These are phyloP conservation scores for Progne subis DNA, from an alignment of 2,113 vertebrate species.

Conservation along the genomic window DNA sequence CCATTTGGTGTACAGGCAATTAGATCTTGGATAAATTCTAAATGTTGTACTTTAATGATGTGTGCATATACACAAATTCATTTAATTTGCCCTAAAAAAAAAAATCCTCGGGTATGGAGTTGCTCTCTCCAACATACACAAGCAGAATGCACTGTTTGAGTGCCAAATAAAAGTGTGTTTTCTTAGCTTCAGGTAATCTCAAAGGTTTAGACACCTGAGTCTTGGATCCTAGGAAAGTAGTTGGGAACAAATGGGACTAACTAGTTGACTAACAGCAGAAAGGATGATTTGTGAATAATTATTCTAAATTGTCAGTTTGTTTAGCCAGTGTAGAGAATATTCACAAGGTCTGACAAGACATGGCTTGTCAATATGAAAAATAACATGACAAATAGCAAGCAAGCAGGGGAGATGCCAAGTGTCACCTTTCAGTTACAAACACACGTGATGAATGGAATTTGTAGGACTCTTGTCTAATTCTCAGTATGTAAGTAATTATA, in stretches of 20 bases:
- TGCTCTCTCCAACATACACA: not conserved
- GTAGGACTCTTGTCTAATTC: not conserved
- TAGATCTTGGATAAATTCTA: constrained; percentile 16
- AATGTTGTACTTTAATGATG: constrained; percentile 24
- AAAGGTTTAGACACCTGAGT: not conserved
- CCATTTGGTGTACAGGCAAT: constrained; percentile 13
- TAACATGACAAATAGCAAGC: not conserved
- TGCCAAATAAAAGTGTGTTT: not conserved
- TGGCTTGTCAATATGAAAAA: constrained; percentile 32
- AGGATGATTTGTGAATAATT: constrained; percentile 1
- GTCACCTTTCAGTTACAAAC: not conserved
- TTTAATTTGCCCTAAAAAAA: not conserved
- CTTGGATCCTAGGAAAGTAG: not conserved
- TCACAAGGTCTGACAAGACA: not conserved
- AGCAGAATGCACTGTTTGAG: not conserved
- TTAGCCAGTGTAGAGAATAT: not conserved
- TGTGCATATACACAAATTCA: not conserved
- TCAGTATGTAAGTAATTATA: not conserved
- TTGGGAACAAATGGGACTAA: not conserved
- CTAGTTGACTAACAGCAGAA: not conserved
- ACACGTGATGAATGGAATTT: not conserved
- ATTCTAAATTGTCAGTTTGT: not conserved
- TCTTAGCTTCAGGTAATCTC: not conserved
- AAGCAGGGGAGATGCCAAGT: not conserved
- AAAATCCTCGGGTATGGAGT: not conserved